A percentile compares a stretch with the other conserved stretches of the same genome.
phyloP scores from a whole-genome alignment of 1,140 invertebrate genomes.

The Campodea augens region DNA sequence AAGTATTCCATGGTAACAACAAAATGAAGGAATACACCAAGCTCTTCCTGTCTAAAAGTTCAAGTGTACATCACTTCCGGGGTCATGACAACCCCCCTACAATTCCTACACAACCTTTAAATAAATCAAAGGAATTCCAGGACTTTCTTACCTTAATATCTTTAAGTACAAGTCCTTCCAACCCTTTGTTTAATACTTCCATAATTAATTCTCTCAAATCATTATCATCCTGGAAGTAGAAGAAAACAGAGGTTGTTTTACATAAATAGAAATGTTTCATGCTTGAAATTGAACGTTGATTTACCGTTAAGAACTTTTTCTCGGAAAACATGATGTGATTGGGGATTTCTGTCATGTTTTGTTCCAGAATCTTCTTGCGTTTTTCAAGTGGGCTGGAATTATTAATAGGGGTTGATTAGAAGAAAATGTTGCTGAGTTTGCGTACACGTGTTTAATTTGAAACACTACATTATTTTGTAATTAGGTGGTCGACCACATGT shows the following conservation, averaged over 20 bases:
- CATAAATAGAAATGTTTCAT: neutral
- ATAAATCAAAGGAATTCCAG: too few species aligned
- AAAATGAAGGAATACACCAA: too few species aligned
- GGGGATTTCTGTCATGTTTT: slow-evolving; percentile 65
- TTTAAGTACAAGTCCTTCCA: slow-evolving; percentile 83
- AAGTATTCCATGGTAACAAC: too few species aligned
- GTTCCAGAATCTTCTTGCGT: slow-evolving; percentile 49
- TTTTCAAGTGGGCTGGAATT: slow-evolving; percentile 43
- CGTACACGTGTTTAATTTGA: too few species aligned
- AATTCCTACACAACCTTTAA: too few species aligned
- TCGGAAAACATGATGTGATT: slow-evolving; percentile 80
- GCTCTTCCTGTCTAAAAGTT: too few species aligned
- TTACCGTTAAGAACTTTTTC: slow-evolving; percentile 39
- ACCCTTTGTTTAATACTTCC: slow-evolving; percentile 55
- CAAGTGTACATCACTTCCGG: too few species aligned
- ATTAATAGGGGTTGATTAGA: slow-evolving; percentile 5
- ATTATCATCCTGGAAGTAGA: slow-evolving; percentile 33
- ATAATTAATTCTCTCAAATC: slow-evolving; percentile 61
- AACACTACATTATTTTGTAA: too few species aligned
- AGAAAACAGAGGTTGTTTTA: slow-evolving; percentile 1
- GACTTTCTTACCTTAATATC: slow-evolving; percentile 33
- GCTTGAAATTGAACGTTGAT: neutral
- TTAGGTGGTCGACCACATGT: too few species aligned
- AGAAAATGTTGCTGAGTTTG: too few species aligned
- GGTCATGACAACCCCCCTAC: too few species aligned